A percentile compares a stretch with the other conserved stretches of the same genome.
These are phyloP conservation scores for Elephas maximus DNA, from an alignment of 2,113 vertebrate species.

Conservation along the genomic window DNA sequence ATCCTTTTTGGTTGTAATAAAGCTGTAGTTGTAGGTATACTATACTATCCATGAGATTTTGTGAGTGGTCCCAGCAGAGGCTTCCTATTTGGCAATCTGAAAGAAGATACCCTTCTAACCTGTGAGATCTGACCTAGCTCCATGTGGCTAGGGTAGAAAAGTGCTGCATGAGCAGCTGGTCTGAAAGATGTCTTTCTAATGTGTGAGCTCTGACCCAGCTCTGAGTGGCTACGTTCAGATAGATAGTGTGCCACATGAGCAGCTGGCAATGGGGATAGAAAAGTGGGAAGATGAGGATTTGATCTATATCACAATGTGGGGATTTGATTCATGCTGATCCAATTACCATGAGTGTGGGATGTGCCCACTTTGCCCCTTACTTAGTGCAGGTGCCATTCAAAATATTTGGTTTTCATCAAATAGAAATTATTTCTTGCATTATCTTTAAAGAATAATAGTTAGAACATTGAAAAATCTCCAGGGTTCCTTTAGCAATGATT, in stretches of 20 bases:
- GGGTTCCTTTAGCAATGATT: background rate
- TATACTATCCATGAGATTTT: background rate
- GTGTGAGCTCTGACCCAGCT: background rate
- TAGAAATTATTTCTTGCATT: conserved; percentile 35
- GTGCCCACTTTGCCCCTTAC: background rate
- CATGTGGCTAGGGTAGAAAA: background rate
- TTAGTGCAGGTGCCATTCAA: background rate
- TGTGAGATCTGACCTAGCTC: background rate
- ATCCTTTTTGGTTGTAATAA: background rate
- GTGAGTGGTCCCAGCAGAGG: background rate
- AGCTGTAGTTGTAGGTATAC: background rate
- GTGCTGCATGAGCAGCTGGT: background rate
- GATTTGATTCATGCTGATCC: background rate
- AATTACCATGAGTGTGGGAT: background rate
- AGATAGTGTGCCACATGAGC: background rate
- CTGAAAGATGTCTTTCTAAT: background rate
- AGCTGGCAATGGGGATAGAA: background rate
- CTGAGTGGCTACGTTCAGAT: background rate
- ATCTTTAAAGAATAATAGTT: conserved; percentile 30
- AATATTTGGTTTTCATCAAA: conserved; percentile 23
- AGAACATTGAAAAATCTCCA: conserved; percentile 13
- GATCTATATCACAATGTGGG: background rate
- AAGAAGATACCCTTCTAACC: no score
- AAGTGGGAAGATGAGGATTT: background rate
- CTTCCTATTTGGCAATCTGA: no score